Evolutionary conservation across 2,888 invertebrate species (phyloP).

Genomic region (Mimas tiliae): DNA sequence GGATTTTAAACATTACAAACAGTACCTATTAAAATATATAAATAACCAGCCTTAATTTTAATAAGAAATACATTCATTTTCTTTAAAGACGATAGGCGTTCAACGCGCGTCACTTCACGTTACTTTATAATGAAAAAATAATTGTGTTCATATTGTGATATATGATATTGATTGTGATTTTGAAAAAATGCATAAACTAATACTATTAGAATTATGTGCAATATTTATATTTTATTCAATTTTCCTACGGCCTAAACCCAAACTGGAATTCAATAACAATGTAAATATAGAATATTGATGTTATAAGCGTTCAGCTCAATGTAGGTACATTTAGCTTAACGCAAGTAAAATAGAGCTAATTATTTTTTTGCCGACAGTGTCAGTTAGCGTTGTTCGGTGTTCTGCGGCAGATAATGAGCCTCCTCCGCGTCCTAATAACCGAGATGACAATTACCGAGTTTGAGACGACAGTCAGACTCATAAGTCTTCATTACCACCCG

Average conservation of each 20-base stretch:
- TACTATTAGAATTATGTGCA: no score
- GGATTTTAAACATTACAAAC: conserved; percentile 46
- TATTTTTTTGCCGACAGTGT: conserved; percentile 34
- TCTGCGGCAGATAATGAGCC: conserved; percentile 35
- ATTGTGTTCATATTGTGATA: no score
- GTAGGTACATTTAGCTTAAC: not conserved
- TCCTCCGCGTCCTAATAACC: conserved; percentile 49
- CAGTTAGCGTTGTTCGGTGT: conserved; percentile 31
- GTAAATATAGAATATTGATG: no score
- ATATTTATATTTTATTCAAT: no score
- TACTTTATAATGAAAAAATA: no score
- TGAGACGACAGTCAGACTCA: conserved; percentile 64
- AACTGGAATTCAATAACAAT: no score
- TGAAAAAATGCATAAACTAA: no score
- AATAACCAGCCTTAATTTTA: not conserved
- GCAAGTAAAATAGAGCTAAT: conserved; percentile 14
- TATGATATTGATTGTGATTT: no score
- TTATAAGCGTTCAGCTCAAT: no score
- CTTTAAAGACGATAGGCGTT: no score
- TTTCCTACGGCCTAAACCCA: no score
- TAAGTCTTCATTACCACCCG: conserved; percentile 79
- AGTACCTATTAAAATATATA: conserved; percentile 24
- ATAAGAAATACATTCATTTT: not conserved
- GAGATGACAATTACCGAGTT: conserved; percentile 67
- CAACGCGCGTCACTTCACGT: not conserved